A percentile compares a stretch with the other conserved stretches of the same genome.
Conservation (phyloP, 2,888 invertebrate species). For the Coenonympha glycerion region DNA sequence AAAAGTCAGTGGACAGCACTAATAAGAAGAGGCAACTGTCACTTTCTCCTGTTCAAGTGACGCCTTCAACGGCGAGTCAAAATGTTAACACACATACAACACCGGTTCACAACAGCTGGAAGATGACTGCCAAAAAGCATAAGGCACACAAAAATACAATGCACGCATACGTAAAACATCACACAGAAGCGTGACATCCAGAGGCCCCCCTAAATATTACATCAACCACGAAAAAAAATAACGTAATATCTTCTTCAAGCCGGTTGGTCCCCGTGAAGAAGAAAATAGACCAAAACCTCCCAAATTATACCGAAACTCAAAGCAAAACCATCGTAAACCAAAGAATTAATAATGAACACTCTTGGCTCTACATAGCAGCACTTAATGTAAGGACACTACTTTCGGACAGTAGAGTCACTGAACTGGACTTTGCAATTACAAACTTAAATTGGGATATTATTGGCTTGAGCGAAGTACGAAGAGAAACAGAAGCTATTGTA, state of each 20-base stretch:
- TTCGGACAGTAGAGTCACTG: not conserved
- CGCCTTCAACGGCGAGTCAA: too few species aligned
- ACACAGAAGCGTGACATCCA: not conserved
- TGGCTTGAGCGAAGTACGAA: too few species aligned
- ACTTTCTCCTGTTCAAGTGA: not conserved
- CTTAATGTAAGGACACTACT: not conserved
- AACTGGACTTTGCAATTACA: not conserved
- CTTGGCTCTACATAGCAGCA: not conserved
- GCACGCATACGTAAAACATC: not conserved
- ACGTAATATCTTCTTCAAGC: not conserved
- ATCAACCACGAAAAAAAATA: not conserved
- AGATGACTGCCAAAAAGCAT: too few species aligned
- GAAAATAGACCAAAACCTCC: not conserved
- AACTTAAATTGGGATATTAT: not conserved
- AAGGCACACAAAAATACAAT: not conserved
- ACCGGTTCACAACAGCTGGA: too few species aligned
- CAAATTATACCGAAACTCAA: not conserved
- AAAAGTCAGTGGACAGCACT: not conserved
- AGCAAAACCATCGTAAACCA: not conserved
- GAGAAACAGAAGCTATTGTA: too few species aligned
- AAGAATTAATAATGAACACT: not conserved
- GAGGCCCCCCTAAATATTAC: not conserved
- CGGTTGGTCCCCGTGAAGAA: too few species aligned
- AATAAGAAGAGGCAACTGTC: not conserved
- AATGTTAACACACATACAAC: not conserved